These are phyloP conservation scores for Periophthalmodon schlosseri DNA, from an alignment of 2,113 vertebrate genomes.

Conservation along the genomic window DNA sequence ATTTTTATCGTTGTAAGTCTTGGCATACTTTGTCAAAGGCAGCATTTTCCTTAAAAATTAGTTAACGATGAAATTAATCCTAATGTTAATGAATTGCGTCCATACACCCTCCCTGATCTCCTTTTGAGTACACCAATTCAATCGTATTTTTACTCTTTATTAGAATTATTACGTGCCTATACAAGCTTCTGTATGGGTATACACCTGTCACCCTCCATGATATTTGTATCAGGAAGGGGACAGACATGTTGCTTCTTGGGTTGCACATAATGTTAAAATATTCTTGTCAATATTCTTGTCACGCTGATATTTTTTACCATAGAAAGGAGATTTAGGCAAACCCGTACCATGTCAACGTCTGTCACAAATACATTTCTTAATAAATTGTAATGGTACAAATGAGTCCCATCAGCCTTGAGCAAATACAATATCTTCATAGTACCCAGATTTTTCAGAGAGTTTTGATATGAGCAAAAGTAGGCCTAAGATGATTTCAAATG, in stretches of 20 bases:
- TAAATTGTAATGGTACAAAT: background rate
- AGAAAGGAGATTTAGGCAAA: background rate
- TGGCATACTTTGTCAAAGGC: slow-evolving; percentile 8
- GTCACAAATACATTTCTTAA: background rate
- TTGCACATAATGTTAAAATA: background rate
- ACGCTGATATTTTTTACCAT: background rate
- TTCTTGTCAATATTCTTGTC: background rate
- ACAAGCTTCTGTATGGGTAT: background rate
- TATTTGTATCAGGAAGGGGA: background rate
- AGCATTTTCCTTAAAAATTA: background rate
- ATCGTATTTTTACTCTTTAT: background rate
- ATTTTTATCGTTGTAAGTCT: background rate
- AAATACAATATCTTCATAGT: background rate
- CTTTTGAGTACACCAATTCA: background rate
- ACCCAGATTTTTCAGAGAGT: background rate
- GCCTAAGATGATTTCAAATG: background rate
- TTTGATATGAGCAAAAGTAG: background rate
- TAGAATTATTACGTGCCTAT: background rate
- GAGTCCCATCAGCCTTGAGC: background rate
- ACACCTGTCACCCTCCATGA: slow-evolving; percentile 5
- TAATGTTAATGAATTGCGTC: slow-evolving; percentile 3
- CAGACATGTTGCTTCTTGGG: background rate
- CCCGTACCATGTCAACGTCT: background rate
- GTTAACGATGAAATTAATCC: slow-evolving; percentile 6
- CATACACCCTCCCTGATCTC: background rate